These are phyloP conservation scores for Stichopus chloronotus DNA, from an alignment of 35 echinoderm and acorn worm species.

Conservation along the genomic window DNA sequence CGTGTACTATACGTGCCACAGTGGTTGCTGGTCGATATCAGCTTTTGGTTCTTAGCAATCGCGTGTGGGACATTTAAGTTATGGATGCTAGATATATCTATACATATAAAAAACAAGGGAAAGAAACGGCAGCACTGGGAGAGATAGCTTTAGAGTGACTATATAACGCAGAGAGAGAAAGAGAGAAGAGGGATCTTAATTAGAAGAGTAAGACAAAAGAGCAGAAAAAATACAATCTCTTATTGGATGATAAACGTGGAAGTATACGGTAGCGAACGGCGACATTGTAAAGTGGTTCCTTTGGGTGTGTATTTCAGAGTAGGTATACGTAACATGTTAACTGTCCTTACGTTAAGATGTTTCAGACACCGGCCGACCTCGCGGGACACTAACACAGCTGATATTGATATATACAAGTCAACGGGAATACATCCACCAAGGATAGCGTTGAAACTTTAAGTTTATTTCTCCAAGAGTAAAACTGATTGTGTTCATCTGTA, in stretches of 20 bases:
- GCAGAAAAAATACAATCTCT: too few relatives aligned
- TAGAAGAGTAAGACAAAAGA: conserved; percentile 41
- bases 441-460: too few relatives aligned
- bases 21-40: conserved; percentile 16
- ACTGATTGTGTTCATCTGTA: too few relatives aligned
- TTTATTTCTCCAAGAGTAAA: too few relatives aligned
- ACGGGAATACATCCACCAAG: too few relatives aligned
- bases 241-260: background rate
- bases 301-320: background rate
- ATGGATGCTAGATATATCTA: background rate
- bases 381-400: too few relatives aligned
- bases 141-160: too few relatives aligned
- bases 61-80: conserved; percentile 53
- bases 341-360: too few relatives aligned
- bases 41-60: conserved; percentile 18
- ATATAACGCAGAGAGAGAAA: too few relatives aligned
- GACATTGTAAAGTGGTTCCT: background rate
- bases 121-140: background rate
- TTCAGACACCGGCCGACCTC: too few relatives aligned
- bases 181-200: conserved; percentile 38
- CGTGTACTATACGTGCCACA: background rate
- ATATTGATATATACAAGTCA: too few relatives aligned
- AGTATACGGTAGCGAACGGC: background rate
- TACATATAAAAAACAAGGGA: background rate
- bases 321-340: too few relatives aligned